Evolutionary conservation across 1,140 invertebrate genomes (phyloP), one percentile per base, ranked within the genome.

Genomic region (Drosophila repleta): DNA sequence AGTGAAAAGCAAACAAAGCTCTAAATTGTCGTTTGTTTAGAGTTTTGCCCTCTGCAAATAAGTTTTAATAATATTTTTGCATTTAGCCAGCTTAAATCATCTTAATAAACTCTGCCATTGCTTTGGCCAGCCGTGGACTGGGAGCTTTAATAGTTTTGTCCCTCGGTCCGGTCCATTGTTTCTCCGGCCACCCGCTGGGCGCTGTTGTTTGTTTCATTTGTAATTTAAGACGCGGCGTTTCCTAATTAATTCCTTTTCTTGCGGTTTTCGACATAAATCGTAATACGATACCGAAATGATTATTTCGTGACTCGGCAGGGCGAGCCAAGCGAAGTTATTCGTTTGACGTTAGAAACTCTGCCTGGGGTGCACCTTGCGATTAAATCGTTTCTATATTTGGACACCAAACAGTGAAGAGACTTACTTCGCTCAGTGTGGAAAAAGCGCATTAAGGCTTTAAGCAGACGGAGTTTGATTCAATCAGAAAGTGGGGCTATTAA

Each of bases 211-310:
- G 17, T 39, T 60, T 60, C 26, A 46, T 24, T 57, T 73, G 55
- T 78, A 74, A 88, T 74, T 76, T 83, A 88, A 88, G 88, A 79
- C 79, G 66, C 21, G 11, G 53, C 67, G 65, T 61, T 83, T 67
- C 83, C 65, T 87, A 85, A 85, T 85, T 87, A 87, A 85, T 87
- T 87, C 74, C 64, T 61, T 81, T 73, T 62, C 62, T 81, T 81
- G 67, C 55, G 74, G 74, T 70, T 68, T 64, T 74, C 35, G 46
- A 61, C 51, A 77, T 79, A 79, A 85, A 74, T 77, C 60, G 81
- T 73, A 63, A 83, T 76, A 51, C 35, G 74, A 84, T 74, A 74
- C 57, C 60, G 32, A 21, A 57, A 32, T 26, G 56, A 56, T 66
- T 51, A 65, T 65, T 60, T 73, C 67, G 63, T 79, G 64, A 53